Evolutionary conservation across 2,797 vertebrate genomes (phyloP), one percentile per base, ranked within the genome.

Genomic region (Syngnathus rostellatus): DNA sequence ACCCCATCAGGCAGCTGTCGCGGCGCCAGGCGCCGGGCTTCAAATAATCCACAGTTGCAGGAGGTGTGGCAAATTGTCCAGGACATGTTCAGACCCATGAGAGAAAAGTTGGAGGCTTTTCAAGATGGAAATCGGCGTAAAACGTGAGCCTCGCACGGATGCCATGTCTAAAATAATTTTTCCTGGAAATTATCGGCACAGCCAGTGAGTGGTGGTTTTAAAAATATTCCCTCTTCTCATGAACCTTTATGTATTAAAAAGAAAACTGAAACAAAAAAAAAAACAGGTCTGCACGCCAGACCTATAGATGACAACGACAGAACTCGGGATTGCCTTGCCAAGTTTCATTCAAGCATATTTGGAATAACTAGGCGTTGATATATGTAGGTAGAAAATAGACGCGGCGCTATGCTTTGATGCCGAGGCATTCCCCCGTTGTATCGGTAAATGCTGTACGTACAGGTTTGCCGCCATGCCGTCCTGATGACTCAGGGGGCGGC

Each of bases 41-140:
- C 80, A 83, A 87, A 86, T 83, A 85, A 83, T 86, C 77, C 79
- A 83, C 76, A 69, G 77, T 80, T 77, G 82, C 78, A 80, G 77
- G 78, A 82, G 25, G 54, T 14, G 54, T 37, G 54, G 25, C 21
- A 3, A 5, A 7, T 57, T 37, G 54, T 25, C 54, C 25, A 37
- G 14, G 2, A 14, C 25, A 2, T 19, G 14, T 37, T 57, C 25
- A 19, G 14, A 37, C 14, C 25, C 16, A 16, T 37, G 6, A 57
- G 1, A 8, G 53, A 17, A 16, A 8, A 2, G 14, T 37, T 8
- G 14, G 54, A 57, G 25, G 54, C 54, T 31, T 37, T 3, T 37
- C 54, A 31, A 57, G 14, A 37, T 38, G 7, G 31, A 57, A 57
- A 38, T 37, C 10, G 31, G 7, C 9, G 6, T 17, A 31, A 37